Base-by-base conservation (phyloP, 2,113 vertebrate genomes). In the Ahaetulla prasina region DNA sequence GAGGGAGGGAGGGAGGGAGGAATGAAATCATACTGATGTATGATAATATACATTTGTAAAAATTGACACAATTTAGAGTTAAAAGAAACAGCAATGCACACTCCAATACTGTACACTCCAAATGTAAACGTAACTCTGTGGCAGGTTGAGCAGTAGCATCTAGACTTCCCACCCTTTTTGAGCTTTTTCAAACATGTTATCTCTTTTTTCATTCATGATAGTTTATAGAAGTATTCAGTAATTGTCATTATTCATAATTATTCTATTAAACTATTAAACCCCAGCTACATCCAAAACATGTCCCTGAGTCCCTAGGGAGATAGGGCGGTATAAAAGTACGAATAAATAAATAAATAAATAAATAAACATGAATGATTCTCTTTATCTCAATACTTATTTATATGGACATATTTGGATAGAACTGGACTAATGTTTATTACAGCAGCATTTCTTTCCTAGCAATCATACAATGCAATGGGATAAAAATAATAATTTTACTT, bases 401-500 rank as follows among this genome's bases (percentile, higher is more conserved):
- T 5, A 85, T 92, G 63, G 0, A 52, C 0, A 0, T 35, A 27
- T 18, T 94, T 94, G 92, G 52, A 25, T 93, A 50, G 25, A 74
- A 39, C 1, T 45, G 1, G 25, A 55, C 6, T 25, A 89, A 25
- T 22, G 74, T 90, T 50, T 91, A 11, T 88, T 90, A 80, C 20
- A 88, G 68, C 54, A 30, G 35, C 85, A 22, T 45, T 49, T 4
- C 25, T 49, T 53, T 93, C 45, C 4, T 91, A 87, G 91, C 3
- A 93, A 84, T 39, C 87, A 89, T 45, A 92, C 90, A 54, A 60
- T 85, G 12, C 93, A 11, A 49, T 9, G 85, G 0, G 3, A 80
- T 91, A 94, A 86, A 84, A 90, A 80, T 85, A 85, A 52, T 89
- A 93, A n/a, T 52, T 85, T 1, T 89, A 87, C 52, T 93, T 87